Percentiles rank a stretch among this genome's conserved stretches.
Conservation (phyloP, 1,140 invertebrate genomes). For the Tetramorium parvispinum region DNA sequence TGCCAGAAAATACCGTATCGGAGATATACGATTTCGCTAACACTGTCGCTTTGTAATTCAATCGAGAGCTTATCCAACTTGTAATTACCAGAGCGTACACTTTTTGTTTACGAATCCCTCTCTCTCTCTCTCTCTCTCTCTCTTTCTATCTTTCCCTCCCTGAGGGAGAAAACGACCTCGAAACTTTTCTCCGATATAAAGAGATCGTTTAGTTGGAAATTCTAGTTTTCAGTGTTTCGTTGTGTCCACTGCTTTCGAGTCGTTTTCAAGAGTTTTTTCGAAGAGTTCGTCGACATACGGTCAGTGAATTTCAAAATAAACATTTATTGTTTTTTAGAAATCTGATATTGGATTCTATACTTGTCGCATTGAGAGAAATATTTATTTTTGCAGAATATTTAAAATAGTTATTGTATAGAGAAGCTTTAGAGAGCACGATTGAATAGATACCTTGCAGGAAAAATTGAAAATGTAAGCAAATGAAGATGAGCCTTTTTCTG, state of each 20-base stretch:
- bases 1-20: neutral
- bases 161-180: neutral
- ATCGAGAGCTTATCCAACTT: neutral
- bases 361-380: neutral
- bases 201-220: conserved; percentile 6
- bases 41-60: conserved; percentile 15
- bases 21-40: neutral
- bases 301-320: neutral
- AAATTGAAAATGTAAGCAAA: neutral
- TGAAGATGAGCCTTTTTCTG: neutral
- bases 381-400: neutral
- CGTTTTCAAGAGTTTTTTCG: neutral
- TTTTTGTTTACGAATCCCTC: conserved; percentile 24
- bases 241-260: neutral
- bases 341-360: neutral
- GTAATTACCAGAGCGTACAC: conserved; percentile 7
- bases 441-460: neutral
- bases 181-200: conserved; percentile 27
- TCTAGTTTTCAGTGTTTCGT: conserved; percentile 25
- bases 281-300: neutral
- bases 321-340: neutral
- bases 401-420: neutral
- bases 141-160: too few species aligned
- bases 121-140: neutral
- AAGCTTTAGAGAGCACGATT: neutral